These are phyloP conservation scores for Tachuris rubrigastra DNA, from an alignment of 2,113 vertebrate genomes.

Conservation along the genomic window DNA sequence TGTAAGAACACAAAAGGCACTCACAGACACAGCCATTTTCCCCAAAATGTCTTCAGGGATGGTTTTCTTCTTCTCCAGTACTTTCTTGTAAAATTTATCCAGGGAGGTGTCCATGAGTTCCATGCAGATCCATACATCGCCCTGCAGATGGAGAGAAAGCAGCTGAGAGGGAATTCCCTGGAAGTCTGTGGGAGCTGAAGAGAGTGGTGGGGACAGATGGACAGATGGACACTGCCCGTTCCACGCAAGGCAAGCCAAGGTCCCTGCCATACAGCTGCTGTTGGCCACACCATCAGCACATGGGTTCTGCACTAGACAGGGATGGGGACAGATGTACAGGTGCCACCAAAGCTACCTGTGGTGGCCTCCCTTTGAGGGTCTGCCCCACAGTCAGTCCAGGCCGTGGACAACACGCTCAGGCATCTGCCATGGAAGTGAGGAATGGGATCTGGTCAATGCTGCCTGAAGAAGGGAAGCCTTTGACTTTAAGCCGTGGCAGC, in stretches of 20 bases:
- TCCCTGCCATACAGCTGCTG: rapidly evolving
- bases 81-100: conserved; percentile 84
- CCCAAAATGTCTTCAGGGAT: conserved; percentile 83
- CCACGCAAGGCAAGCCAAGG: not conserved
- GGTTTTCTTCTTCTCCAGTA: conserved; percentile 78
- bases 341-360: not conserved
- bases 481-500: not conserved
- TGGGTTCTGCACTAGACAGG: rapidly evolving
- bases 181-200: not conserved
- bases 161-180: not conserved
- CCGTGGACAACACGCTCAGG: rapidly evolving
- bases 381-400: not conserved
- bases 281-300: not conserved
- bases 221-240: not conserved
- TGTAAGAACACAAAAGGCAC: not conserved
- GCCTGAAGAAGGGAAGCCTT: not conserved
- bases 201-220: not conserved
- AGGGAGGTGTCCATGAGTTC: conserved; percentile 83
- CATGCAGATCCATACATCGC: conserved; percentile 85
- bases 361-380: not conserved
- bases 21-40: conserved; percentile 81
- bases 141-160: not conserved
- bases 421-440: not conserved
- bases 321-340: not conserved
- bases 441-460: rapidly evolving